Base-by-base conservation (phyloP, 2,888 invertebrate species). In the Campoletis raptor region DNA sequence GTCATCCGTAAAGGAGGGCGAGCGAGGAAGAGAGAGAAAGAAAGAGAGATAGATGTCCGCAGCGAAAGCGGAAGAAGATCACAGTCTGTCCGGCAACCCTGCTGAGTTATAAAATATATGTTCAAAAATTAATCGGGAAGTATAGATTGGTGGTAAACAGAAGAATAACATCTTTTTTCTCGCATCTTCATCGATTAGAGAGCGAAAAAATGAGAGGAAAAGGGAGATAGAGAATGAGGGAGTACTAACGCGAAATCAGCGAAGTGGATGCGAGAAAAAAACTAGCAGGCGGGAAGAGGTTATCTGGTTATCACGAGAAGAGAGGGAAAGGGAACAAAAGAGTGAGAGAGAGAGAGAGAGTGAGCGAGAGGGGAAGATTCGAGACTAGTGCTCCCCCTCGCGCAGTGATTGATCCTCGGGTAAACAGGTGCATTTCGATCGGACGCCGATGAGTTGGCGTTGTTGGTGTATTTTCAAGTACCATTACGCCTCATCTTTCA, bases 341-440 rank as follows among this genome's bases (percentile, higher is more conserved):
- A 57, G 54, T 7, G 45, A 40, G 57, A 36, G 54, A 70, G 57
- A 69, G 36, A 70, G 21, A 61, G 36, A 73, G 66, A 67, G 67
- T 67, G 74, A 52, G 66, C 40, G 81, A 45, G 79, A 70, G 54
- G n/a, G 52, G 12, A 52, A 73, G 57, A 67, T 10, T 45, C 37
- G 57, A 69, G 82, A 82, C 76, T 69, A 67, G 69, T 30, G 76
- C 83, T 66, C 72, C 77, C 81, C 83, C 86, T 80, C 81, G 81
- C 86, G 73, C 85, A 85, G 89, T 89, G 89, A 89, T 90, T 90
- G 90, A 90, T 89, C 89, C 87, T 72, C 83, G 74, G 37, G 89
- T 89, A 85, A 90, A 89, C 90, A 90, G 90, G 90, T 90, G 89
- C 90, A 89, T 88, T 88, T 83, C 87, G 80, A 89, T 90, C 86